Evolutionary conservation across 2,888 invertebrate genomes (phyloP).

Genomic region (Eudasyphora cyanicolor): DNA sequence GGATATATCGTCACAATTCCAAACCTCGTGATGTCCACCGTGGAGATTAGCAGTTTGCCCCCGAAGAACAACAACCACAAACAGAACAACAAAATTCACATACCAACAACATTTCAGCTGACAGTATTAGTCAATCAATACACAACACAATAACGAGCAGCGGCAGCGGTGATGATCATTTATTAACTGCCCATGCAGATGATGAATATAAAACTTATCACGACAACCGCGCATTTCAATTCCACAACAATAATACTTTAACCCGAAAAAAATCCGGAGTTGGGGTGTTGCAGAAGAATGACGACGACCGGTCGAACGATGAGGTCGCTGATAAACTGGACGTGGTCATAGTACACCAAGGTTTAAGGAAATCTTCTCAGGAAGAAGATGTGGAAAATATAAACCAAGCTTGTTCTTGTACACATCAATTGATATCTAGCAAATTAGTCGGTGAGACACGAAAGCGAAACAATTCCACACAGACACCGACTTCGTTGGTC

Average conservation of each 20-base stretch:
- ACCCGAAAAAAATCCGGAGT: slow-evolving; percentile 39
- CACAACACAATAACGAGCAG: slow-evolving; percentile 70
- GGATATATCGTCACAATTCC: slow-evolving; percentile 83
- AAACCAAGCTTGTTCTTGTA: slow-evolving; percentile 46
- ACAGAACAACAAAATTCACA: slow-evolving; percentile 69
- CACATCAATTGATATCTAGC: slow-evolving; percentile 43
- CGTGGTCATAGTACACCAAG: slow-evolving; percentile 73
- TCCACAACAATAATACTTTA: slow-evolving; percentile 72
- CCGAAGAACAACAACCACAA: slow-evolving; percentile 78
- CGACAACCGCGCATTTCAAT: slow-evolving; percentile 78
- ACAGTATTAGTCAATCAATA: slow-evolving; percentile 74
- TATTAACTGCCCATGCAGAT: slow-evolving; percentile 75
- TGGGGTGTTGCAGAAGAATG: not conserved
- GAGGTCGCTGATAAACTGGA: slow-evolving; percentile 68
- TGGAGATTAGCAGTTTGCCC: slow-evolving; percentile 85
- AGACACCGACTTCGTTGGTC: slow-evolving; percentile 70
- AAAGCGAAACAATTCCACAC: slow-evolving; percentile 77
- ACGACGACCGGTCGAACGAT: slow-evolving; percentile 46
- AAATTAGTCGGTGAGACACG: slow-evolving; percentile 56
- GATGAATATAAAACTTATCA: slow-evolving; percentile 75
- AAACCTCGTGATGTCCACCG: slow-evolving; percentile 82
- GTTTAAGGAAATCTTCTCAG: slow-evolving; percentile 41
- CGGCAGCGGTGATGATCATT: slow-evolving; percentile 77
- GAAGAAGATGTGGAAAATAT: slow-evolving; percentile 8
- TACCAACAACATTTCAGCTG: slow-evolving; percentile 71